These are phyloP conservation scores for Mythimna ferrago DNA, from an alignment of 2,888 invertebrate species.

Conservation along the genomic window DNA sequence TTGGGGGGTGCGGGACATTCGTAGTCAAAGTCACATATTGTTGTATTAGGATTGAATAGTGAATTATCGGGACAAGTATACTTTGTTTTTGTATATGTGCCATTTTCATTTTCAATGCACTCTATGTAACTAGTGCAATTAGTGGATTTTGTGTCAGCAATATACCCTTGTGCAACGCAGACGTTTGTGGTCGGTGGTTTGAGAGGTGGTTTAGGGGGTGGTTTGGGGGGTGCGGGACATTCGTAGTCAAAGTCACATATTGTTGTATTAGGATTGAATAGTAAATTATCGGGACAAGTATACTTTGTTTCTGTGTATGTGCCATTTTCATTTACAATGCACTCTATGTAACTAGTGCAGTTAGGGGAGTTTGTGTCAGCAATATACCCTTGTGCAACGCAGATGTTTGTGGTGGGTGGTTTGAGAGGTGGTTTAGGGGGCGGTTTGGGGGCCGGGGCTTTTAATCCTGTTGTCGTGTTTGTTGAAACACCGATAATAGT, in stretches of 20 bases:
- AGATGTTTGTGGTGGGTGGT: slow-evolving; percentile 8
- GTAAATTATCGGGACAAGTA: slow-evolving; percentile 38
- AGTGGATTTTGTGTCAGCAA: slow-evolving; percentile 26
- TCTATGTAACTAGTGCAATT: slow-evolving; percentile 42
- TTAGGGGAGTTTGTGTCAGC: slow-evolving; percentile 27
- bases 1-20: slow-evolving; percentile 22
- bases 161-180: slow-evolving; percentile 39
- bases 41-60: slow-evolving; percentile 49
- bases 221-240: slow-evolving; percentile 22
- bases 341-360: slow-evolving; percentile 44
- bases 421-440: background rate
- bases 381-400: slow-evolving; percentile 37
- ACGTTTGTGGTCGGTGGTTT: background rate
- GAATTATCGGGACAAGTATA: slow-evolving; percentile 43
- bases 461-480: slow-evolving; percentile 40
- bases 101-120: slow-evolving; percentile 37
- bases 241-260: slow-evolving; percentile 54
- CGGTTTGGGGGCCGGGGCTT: background rate
- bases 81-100: slow-evolving; percentile 19
- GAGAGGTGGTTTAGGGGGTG: background rate
- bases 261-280: slow-evolving; percentile 52
- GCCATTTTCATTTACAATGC: slow-evolving; percentile 29
- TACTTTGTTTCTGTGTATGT: slow-evolving; percentile 27
- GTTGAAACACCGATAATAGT: slow-evolving; percentile 37
- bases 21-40: slow-evolving; percentile 55